Evolutionary conservation across 2,113 vertebrate genomes (phyloP).

Genomic region (Rattus norvegicus): GRCr8 NC_086026.1:36310001-36310500

Average conservation of each 20-base stretch:
- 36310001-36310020: slow-evolving; percentile 66
- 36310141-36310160: slow-evolving; percentile 72
- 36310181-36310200: slow-evolving; percentile 75
- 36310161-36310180: slow-evolving; percentile 76
- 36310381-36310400: not conserved
- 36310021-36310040: slow-evolving; percentile 60
- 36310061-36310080: not conserved
- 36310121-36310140: slow-evolving; percentile 77
- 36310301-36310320: not conserved
- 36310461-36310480: not conserved
- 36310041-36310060: not conserved
- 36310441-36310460: not conserved
- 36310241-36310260: slow-evolving; percentile 81
- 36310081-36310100: not conserved
- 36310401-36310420: not conserved
- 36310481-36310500: not conserved
- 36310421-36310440: rapidly evolving
- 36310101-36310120: slow-evolving; percentile 66
- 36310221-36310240: slow-evolving; percentile 83
- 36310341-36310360: slow-evolving; percentile 48
- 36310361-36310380: not conserved
- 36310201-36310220: slow-evolving; percentile 86
- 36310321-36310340: slow-evolving; percentile 56
- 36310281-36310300: slow-evolving; percentile 68
- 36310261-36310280: slow-evolving; percentile 88